Conservation (phyloP, 2,797 vertebrate genomes). For the Acanthis flammea region DNA sequence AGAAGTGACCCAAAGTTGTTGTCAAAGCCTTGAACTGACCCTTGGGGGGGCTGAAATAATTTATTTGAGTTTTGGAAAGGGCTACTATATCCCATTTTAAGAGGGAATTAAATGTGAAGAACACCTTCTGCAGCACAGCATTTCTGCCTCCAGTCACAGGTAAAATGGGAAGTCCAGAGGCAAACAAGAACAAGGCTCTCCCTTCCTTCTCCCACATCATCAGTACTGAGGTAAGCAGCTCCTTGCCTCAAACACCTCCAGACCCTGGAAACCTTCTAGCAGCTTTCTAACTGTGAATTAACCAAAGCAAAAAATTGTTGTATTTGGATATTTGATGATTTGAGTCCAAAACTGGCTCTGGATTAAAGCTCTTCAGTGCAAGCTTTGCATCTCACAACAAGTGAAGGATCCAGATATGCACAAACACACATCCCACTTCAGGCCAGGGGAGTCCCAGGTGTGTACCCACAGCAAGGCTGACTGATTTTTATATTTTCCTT, state of each 20-base stretch:
- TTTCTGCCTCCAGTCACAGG: neutral
- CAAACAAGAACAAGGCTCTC: neutral
- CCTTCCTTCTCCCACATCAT: neutral
- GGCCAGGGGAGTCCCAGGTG: neutral
- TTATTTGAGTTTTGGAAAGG: neutral
- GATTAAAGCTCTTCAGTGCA: neutral
- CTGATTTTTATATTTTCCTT: conserved; percentile 9
- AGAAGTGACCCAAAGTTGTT: conserved; percentile 19
- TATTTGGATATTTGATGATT: neutral
- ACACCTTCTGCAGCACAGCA: fast-evolving
- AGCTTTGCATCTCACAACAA: neutral
- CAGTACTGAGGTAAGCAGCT: neutral
- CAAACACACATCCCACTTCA: neutral
- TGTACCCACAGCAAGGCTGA: neutral
- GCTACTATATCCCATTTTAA: neutral
- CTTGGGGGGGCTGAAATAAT: neutral
- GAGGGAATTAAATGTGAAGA: neutral
- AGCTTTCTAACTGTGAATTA: neutral
- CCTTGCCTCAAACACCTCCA: neutral
- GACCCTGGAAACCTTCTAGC: neutral
- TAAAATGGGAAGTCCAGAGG: neutral
- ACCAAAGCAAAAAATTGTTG: neutral
- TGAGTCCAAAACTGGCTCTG: neutral
- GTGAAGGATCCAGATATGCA: neutral
- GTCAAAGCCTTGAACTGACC: conserved; percentile 6